Percentiles rank a stretch among this genome's conserved stretches.
These are phyloP conservation scores for Rhopilema esculentum DNA, from an alignment of 30 jellyfish, hydroid and myxozoan genomes.

Conservation along the genomic window DNA sequence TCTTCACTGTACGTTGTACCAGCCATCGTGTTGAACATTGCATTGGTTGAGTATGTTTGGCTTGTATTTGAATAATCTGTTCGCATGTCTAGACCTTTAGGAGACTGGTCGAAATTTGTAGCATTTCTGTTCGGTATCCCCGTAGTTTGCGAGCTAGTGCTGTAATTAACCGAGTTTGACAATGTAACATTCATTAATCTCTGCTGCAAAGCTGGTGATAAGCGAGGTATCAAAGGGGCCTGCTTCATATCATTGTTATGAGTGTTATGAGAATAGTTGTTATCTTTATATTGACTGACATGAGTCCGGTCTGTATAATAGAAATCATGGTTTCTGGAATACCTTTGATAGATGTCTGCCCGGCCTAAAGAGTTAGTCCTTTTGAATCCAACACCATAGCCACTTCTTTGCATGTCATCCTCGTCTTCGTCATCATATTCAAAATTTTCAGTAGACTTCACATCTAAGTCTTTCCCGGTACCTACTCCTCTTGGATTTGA, in stretches of 20 bases:
- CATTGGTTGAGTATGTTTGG: neutral
- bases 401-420: conserved; percentile 60
- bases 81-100: neutral
- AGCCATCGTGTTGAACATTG: neutral
- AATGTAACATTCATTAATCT: conserved; percentile 31
- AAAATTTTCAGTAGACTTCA: neutral
- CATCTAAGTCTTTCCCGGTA: neutral
- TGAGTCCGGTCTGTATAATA: conserved; percentile 28
- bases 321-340: conserved; percentile 21
- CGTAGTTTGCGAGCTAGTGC: neutral
- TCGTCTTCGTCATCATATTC: conserved; percentile 23
- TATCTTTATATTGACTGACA: conserved; percentile 29
- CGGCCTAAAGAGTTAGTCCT: conserved; percentile 64
- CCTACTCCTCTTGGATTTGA: conserved; percentile 10
- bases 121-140: neutral
- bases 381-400: conserved; percentile 62
- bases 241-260: conserved; percentile 2
- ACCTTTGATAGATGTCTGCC: conserved; percentile 32
- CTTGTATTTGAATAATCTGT: neutral
- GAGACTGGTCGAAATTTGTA: neutral
- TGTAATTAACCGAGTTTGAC: neutral
- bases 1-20: neutral
- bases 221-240: conserved; percentile 26
- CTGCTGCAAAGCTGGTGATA: conserved; percentile 66
- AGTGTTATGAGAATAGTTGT: neutral